phyloP scores from a whole-genome alignment of 2,888 invertebrate species.

The Macroteleia sp. region DNA sequence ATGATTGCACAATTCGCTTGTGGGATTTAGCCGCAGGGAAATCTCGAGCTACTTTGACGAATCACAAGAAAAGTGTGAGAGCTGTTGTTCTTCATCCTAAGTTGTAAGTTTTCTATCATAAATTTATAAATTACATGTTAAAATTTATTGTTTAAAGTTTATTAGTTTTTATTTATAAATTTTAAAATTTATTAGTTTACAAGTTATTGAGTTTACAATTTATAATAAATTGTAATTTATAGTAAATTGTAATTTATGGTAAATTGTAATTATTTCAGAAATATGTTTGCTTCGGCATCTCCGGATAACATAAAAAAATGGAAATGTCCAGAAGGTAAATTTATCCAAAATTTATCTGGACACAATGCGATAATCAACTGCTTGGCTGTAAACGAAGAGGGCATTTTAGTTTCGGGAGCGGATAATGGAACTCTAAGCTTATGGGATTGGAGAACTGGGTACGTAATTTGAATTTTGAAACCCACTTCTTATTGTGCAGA shows the following conservation, averaged over 20 bases:
- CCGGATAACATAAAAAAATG: conserved; percentile 99
- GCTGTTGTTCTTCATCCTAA: conserved; percentile 91
- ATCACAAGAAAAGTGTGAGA: conserved; percentile 98
- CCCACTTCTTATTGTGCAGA: no score
- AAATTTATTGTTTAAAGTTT: no score
- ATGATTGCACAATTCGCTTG: conserved; percentile 97
- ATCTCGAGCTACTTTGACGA: conserved; percentile 96
- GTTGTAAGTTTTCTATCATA: conserved; percentile 83
- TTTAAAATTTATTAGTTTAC: no score
- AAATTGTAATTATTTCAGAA: conserved; percentile 79
- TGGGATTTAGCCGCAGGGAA: conserved; percentile 99
- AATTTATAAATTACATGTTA: conserved; percentile 3
- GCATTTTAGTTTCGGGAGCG: conserved; percentile 98
- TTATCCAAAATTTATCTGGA: conserved; percentile 97
- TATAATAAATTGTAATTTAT: no score
- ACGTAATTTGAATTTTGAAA: no score
- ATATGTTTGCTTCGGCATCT: conserved; percentile 98
- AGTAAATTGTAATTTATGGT: no score
- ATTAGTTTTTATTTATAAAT: no score
- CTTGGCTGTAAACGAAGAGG: conserved; percentile 96
- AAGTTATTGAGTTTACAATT: no score
- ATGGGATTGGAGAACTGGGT: conserved; percentile 99
- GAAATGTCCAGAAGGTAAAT: conserved; percentile 99
- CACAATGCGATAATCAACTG: conserved; percentile 99
- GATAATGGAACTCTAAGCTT: conserved; percentile 98